Evolutionary conservation across 2,888 invertebrate species (phyloP).

Genomic region (Frankliniella intonsa): DNA sequence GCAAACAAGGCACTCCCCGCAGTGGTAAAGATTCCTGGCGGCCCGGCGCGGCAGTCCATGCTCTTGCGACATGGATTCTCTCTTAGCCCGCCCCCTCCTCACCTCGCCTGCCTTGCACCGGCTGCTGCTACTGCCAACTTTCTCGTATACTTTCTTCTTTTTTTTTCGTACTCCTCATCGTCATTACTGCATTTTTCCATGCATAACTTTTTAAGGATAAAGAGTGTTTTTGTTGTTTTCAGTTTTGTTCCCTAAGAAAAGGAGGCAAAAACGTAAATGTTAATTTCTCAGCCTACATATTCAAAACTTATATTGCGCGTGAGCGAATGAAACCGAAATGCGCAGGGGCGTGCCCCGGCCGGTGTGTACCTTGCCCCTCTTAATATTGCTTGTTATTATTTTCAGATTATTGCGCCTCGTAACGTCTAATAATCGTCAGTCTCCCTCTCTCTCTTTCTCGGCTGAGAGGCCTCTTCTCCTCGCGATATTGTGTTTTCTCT

Average conservation of each 20-base stretch:
- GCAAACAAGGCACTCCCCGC: slow-evolving; percentile 18
- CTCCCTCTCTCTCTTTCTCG: neutral
- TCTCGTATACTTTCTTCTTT: neutral
- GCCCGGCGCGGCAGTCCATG: too few relatives aligned
- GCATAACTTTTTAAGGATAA: neutral
- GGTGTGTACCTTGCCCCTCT: too few relatives aligned
- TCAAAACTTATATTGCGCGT: too few relatives aligned
- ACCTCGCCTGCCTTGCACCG: neutral
- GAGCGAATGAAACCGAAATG: too few relatives aligned
- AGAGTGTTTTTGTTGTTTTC: too few relatives aligned
- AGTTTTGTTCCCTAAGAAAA: too few relatives aligned
- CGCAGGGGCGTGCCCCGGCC: too few relatives aligned
- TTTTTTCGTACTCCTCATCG: neutral
- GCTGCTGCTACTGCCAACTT: neutral
- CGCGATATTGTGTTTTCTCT: neutral
- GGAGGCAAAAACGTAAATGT: too few relatives aligned
- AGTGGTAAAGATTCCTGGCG: neutral
- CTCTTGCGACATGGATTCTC: slow-evolving; percentile 4
- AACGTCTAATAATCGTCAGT: too few relatives aligned
- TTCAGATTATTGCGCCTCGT: too few relatives aligned
- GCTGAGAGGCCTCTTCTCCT: neutral
- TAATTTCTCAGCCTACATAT: too few relatives aligned
- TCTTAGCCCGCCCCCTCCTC: neutral
- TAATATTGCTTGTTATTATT: too few relatives aligned
- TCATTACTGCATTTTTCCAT: neutral